Conservation (phyloP, 2,797 vertebrate species). For the Falco concolor region DNA sequence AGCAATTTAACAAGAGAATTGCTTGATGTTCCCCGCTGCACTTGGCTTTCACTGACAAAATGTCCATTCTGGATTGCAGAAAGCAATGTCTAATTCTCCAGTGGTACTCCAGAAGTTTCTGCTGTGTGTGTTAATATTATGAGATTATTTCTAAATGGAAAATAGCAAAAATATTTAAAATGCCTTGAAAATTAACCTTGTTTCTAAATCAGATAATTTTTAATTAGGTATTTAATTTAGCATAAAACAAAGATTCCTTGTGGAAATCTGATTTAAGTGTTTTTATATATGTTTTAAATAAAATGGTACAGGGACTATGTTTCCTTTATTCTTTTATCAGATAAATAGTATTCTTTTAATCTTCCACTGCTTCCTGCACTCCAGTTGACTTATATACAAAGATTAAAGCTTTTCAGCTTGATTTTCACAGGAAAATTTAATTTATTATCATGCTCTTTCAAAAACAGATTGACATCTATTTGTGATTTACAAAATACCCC, state of each 20-base stretch:
- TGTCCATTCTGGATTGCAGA: background rate
- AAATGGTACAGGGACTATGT: background rate
- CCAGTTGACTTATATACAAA: background rate
- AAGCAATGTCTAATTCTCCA: background rate
- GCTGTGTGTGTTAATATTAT: background rate
- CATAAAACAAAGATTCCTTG: background rate
- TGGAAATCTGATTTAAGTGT: background rate
- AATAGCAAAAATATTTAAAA: background rate
- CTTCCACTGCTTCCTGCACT: background rate
- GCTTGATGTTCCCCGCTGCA: background rate
- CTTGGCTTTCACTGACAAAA: background rate
- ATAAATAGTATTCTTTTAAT: background rate
- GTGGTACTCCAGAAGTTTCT: background rate
- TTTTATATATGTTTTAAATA: background rate
- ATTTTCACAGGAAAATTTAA: background rate
- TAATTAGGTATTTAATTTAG: background rate
- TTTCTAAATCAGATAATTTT: background rate
- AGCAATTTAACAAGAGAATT: background rate
- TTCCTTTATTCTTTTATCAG: background rate
- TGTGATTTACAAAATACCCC: background rate
- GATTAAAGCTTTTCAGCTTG: background rate
- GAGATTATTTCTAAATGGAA: background rate
- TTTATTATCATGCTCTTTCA: background rate
- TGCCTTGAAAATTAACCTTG: background rate
- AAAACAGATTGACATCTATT: background rate